A percentile compares a stretch with the other conserved stretches of the same genome.
Evolutionary conservation across 2,888 invertebrate species (phyloP).

Genomic region (Drosophila macrospina): DNA sequence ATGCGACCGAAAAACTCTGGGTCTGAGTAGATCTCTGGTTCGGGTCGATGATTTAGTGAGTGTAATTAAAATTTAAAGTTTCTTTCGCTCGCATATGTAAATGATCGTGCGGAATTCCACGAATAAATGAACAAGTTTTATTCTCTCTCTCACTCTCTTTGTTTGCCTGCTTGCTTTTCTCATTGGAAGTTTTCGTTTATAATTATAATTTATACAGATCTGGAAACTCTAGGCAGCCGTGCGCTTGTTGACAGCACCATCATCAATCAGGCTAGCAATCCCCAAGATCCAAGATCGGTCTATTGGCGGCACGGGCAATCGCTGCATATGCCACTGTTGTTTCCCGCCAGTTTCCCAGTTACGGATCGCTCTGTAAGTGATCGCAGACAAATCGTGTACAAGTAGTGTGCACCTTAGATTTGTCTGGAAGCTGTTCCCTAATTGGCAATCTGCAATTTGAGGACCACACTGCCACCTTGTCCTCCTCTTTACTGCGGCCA

Average conservation of each 20-base stretch:
- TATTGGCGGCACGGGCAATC: conserved; percentile 36
- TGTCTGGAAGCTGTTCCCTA: conserved; percentile 36
- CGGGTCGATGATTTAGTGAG: conserved; percentile 81
- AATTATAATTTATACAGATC: conserved; percentile 81
- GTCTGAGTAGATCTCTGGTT: conserved; percentile 38
- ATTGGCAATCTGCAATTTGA: conserved; percentile 63
- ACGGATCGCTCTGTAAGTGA: conserved; percentile 65
- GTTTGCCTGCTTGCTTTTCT: conserved; percentile 3
- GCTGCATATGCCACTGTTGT: conserved; percentile 57
- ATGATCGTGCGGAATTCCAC: conserved; percentile 77
- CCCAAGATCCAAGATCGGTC: conserved; percentile 26
- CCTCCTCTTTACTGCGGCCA: neutral
- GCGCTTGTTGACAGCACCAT: conserved; percentile 71
- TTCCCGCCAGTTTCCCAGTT: conserved; percentile 1
- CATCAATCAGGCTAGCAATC: conserved; percentile 67
- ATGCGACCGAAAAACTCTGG: conserved; percentile 60
- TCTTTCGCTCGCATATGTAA: conserved; percentile 77
- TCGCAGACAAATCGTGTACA: conserved; percentile 61
- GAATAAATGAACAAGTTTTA: conserved; percentile 77
- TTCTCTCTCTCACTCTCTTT: conserved; percentile 20
- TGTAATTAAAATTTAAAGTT: conserved; percentile 83
- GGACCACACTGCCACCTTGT: conserved; percentile 2
- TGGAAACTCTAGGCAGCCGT: conserved; percentile 37
- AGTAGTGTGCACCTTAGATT: conserved; percentile 43
- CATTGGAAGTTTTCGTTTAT: conserved; percentile 50